Evolutionary conservation across 1,140 invertebrate genomes (phyloP), one percentile per base, ranked within the genome.

Genomic region (Sycobia sp.): DNA sequence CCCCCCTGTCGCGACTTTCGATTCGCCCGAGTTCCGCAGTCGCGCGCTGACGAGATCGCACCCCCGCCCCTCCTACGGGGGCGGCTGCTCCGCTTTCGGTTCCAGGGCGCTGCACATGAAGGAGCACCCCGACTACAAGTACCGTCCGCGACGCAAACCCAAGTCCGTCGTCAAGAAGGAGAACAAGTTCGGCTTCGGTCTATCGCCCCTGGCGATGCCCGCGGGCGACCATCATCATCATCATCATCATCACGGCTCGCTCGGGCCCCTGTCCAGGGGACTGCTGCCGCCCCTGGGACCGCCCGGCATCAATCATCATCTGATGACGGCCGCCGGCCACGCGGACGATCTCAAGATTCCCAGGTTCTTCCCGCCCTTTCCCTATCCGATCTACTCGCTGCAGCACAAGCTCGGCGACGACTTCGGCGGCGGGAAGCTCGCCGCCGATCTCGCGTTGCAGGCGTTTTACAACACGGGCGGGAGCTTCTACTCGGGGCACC

Each of bases 61-160:
- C n/a, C n/a, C n/a, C n/a, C n/a, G n/a, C n/a, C n/a, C n/a, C n/a
- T n/a, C n/a, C n/a, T n/a, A n/a, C n/a, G n/a, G n/a, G n/a, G n/a
- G n/a, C n/a, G n/a, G n/a, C n/a, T n/a, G n/a, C n/a, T n/a, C n/a
- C n/a, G n/a, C n/a, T 63, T 68, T 68, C 58, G 44, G 74, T 84
- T 82, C 18, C 84, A 94, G 92, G 79, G 94, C 94, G 20, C 85
- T 97, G 11, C 96, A 98, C 84, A 98, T 98, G 96, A 95, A 96
- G 82, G 94, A 97, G 77, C 93, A 97, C 76, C 94, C 94, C 5
- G 94, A 96, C 79, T 96, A 97, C 86, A 96, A 97, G 82, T 97
- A 96, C 81, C 86, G 94, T 29, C 95, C 94, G 13, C 85, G 94
- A 51, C 84, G 94, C 67, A 96, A 96, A 81, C 95, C 95, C 1